Evolutionary conservation across 2,113 vertebrate species (phyloP), one percentile per base, ranked within the genome.

Genomic region (Apeltes quadracus): DNA sequence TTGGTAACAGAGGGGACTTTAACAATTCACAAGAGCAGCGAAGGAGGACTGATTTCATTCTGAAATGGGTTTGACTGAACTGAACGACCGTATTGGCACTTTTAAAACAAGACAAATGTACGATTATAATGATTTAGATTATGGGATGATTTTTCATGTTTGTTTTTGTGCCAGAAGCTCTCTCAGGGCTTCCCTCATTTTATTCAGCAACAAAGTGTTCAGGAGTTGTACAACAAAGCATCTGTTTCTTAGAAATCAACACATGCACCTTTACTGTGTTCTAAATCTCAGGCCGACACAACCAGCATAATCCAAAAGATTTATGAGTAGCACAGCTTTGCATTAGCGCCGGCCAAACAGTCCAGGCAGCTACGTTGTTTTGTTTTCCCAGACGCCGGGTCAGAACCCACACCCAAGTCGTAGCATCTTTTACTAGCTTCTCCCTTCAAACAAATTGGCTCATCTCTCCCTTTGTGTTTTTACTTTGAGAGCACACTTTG

Each of bases 81-180:
- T 15, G 18, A 38, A n/a, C 29, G 22, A 61, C 44, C 53, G 18
- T 36, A 63, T 34, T 1, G 25, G 22, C 50, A 39, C 22, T 22
- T 62, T 41, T 1, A 62, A 48, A 69, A 55, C 29, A 0, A 22
- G 7, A 51, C 22, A 25, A 53, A 53, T 11, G 5, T 14, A 39
- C 10, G 56, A 54, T 69, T n/a, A 69, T 46, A 18, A 22, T 63
- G 23, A 68, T 63, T 62, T 50, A 55, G 43, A 43, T 50, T 13
- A 43, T 57, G 25, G 67, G 18, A 55, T 5, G 22, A 1, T 55
- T 72, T 20, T 48, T 55, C 56, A 29, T n/a, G 25, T 29, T 44
- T 53, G 25, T 61, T 39, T 67, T 32, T 46, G 29, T 67, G 69
- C 50, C 23, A 22, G 38, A n/a, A 50, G 39, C 59, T 78, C 36